A percentile compares a stretch with the other conserved stretches of the same genome.
Evolutionary conservation across 2,797 vertebrate genomes (phyloP).

Genomic region (Avahi laniger): DNA sequence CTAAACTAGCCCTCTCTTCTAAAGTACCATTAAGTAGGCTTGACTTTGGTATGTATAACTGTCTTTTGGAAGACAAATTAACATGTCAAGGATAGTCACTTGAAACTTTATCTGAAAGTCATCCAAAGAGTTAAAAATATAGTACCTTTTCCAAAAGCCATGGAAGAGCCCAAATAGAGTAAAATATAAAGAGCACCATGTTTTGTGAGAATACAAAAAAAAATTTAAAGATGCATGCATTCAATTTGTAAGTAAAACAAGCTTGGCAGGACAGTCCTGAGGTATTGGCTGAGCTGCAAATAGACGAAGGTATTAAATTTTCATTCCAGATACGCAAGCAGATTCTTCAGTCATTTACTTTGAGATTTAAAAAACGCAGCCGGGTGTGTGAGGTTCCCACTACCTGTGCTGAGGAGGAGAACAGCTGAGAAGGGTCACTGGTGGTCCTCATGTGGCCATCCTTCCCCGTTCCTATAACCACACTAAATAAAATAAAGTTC

Average conservation of each 20-base stretch:
- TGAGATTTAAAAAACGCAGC: neutral
- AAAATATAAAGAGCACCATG: neutral
- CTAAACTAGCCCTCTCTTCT: neutral
- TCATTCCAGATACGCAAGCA: neutral
- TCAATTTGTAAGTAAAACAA: neutral
- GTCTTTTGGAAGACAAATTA: neutral
- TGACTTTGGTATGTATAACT: neutral
- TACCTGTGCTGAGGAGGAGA: neutral
- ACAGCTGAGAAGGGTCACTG: too few relatives aligned
- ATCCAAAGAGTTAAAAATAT: neutral
- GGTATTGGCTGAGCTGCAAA: neutral
- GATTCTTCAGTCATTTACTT: neutral
- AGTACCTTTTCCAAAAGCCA: neutral
- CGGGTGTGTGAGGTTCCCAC: neutral
- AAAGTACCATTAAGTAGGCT: neutral
- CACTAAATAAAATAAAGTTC: too few relatives aligned
- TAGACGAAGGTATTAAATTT: neutral
- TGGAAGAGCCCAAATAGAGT: neutral
- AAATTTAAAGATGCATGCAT: neutral
- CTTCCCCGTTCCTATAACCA: neutral
- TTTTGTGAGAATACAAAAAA: neutral
- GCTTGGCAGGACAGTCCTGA: neutral
- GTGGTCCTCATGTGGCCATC: accelerated
- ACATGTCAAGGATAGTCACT: neutral
- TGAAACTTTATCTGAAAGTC: neutral